Evolutionary conservation across 2,888 invertebrate species (phyloP), one percentile per base, ranked within the genome.

Genomic region (Parelbella ahira): DNA sequence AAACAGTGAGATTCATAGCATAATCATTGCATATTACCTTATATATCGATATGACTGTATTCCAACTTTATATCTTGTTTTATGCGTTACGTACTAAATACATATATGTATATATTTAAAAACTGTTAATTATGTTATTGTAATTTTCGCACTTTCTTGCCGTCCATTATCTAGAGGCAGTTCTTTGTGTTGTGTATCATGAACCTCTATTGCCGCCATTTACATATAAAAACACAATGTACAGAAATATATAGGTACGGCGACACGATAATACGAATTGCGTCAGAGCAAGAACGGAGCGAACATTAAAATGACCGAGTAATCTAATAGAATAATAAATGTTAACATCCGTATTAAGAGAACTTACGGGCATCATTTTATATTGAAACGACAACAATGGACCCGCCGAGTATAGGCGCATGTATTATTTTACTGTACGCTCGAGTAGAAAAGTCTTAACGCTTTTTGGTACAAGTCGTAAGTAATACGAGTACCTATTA

Each of bases 341-440:
- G 83, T 74, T 73, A 70, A 76, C 83, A 80, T 86, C 84, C 84
- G 82, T 73, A 79, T 82, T 83, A 84, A 74, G 71, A 72, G 63
- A 67, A 71, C 66, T 72, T 74, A 75, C 68, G 63, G 74, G 69
- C 76, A 67, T 69, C 71, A 69, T 68, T 79, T 74, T 71, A 73
- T 79, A 71, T 73, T 68, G 72, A 68, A 75, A 67, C 71, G 68
- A 61, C 69, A 68, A 73, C 77, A 81, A 76, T 75, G 68, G 68
- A 58, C 64, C 60, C 71, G 68, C 60, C 61, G 63, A 59, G 63
- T 68, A 68, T 70, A 68, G 67, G 73, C 69, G 67, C 69, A 63
- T 62, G 68, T 73, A 77, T 77, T 76, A 77, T 72, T 77, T 78
- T 71, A 79, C 68, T 56, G 78, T 80, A 82, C 74, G 65, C 55